A percentile compares a stretch with the other conserved stretches of the same genome.
phyloP scores from a whole-genome alignment of 1,140 invertebrate genomes.

The Phortica variegata region DNA sequence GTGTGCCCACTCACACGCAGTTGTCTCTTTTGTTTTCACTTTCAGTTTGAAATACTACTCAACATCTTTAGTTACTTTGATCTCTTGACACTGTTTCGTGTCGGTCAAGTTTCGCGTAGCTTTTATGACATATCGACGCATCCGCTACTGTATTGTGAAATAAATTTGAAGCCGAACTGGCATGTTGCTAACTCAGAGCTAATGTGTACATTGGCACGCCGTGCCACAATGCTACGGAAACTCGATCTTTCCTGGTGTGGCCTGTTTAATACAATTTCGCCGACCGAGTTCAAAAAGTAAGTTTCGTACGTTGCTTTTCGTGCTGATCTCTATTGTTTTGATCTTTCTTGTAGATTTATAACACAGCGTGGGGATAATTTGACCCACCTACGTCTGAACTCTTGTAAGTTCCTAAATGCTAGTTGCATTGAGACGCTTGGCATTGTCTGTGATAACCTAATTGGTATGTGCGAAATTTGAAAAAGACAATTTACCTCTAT shows the following conservation, averaged over 20 bases:
- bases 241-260: conserved; percentile 88
- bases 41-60: conserved; percentile 60
- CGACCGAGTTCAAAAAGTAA: conserved; percentile 53
- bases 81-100: conserved; percentile 71
- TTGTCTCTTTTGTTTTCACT: no score
- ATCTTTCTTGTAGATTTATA: conserved; percentile 64
- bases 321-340: background rate
- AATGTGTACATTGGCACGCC: conserved; percentile 41
- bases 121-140: conserved; percentile 76
- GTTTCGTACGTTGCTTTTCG: background rate
- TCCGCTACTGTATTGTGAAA: conserved; percentile 72
- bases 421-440: conserved; percentile 65
- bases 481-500: background rate
- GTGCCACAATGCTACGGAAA: conserved; percentile 72
- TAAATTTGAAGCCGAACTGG: conserved; percentile 78
- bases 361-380: conserved; percentile 65
- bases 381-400: conserved; percentile 72
- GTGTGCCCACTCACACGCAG: no score
- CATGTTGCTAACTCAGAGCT: conserved; percentile 62
- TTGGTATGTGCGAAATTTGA: conserved; percentile 60
- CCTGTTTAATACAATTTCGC: conserved; percentile 61
- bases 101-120: conserved; percentile 73
- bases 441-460: conserved; percentile 66
- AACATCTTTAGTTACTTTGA: conserved; percentile 69
- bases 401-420: conserved; percentile 73